These are phyloP conservation scores for Sebastiscus albofasciatus DNA, from an alignment of 2,797 vertebrate genomes.

Conservation along the genomic window DNA sequence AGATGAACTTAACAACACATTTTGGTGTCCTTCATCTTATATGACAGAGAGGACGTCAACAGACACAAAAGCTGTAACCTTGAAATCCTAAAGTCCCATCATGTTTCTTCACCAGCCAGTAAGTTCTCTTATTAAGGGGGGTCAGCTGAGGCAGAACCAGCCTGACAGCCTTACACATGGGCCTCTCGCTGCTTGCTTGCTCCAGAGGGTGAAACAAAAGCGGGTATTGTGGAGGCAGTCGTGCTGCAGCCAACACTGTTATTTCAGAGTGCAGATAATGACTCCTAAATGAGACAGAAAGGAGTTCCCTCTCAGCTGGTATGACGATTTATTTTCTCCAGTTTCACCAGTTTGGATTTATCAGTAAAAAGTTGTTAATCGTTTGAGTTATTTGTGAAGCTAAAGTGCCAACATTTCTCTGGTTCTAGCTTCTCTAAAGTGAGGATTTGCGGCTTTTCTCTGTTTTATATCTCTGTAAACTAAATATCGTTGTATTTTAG, in stretches of 20 bases:
- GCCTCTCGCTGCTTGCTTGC: constrained; percentile 45
- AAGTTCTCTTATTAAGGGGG: not conserved
- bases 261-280: constrained; percentile 43
- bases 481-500: no score
- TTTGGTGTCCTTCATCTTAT: not conserved
- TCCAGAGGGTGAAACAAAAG: constrained; percentile 53
- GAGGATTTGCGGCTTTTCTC: no score
- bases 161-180: not conserved
- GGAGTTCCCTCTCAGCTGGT: not conserved
- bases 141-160: not conserved
- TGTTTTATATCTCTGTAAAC: no score
- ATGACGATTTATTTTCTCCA: not conserved
- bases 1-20: not conserved
- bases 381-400: no score
- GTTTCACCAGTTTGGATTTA: not conserved
- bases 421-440: no score
- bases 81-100: not conserved
- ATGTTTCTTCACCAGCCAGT: not conserved
- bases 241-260: constrained; percentile 32
- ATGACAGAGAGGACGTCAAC: not conserved
- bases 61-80: not conserved
- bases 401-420: no score
- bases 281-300: constrained; percentile 26
- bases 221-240: constrained; percentile 45
- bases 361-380: no score